Percentiles rank a stretch among this genome's conserved stretches.
phyloP scores from a whole-genome alignment of 35 echinoderm and acorn worm species.

The Chiridota heheva region DNA sequence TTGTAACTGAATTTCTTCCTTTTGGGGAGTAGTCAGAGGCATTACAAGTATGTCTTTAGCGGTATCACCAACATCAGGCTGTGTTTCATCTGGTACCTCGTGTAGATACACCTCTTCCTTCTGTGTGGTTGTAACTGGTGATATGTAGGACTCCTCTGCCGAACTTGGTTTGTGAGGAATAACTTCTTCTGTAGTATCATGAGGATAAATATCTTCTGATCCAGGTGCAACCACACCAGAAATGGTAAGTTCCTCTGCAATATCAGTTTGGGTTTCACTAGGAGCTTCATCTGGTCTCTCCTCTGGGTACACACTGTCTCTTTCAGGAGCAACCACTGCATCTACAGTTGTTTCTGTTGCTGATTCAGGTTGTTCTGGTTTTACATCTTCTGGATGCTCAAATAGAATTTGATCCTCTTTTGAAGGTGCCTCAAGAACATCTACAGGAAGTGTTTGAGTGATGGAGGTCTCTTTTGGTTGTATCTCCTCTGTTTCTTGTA shows the following conservation, averaged over 20 bases:
- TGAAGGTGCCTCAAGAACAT: conserved; percentile 1
- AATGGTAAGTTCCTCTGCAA: neutral
- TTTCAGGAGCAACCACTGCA: neutral
- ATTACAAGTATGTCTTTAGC: too few relatives aligned
- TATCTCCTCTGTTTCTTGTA: neutral
- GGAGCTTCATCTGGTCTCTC: neutral
- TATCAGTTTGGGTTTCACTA: neutral
- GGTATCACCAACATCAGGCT: too few relatives aligned
- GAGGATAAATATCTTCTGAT: too few relatives aligned
- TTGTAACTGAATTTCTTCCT: conserved; percentile 30
- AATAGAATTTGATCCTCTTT: conserved; percentile 33
- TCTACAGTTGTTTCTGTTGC: neutral
- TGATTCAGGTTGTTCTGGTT: conserved; percentile 35
- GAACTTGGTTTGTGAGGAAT: too few relatives aligned
- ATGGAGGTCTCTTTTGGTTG: conserved; percentile 8
- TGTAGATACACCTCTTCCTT: too few relatives aligned
- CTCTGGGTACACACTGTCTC: too few relatives aligned
- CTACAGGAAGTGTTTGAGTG: conserved; percentile 8
- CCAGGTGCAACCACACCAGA: neutral
- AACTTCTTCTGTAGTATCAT: too few relatives aligned
- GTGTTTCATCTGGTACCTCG: too few relatives aligned
- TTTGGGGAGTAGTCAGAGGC: neutral
- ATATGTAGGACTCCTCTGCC: too few relatives aligned
- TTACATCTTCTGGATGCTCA: conserved; percentile 21
- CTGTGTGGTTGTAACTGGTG: too few relatives aligned